These are phyloP conservation scores for Gadus macrocephalus DNA, from an alignment of 2,113 vertebrate species.

Conservation along the genomic window DNA sequence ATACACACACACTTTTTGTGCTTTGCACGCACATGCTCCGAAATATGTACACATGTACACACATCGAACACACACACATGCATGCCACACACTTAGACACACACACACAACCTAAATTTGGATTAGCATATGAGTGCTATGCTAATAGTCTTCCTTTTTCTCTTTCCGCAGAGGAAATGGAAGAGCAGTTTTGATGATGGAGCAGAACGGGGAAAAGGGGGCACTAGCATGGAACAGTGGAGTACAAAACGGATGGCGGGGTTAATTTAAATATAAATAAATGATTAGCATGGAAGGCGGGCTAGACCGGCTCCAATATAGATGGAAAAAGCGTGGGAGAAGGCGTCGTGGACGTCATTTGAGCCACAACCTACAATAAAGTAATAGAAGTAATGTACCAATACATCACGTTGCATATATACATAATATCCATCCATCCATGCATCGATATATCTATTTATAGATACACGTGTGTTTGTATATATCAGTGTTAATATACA, in stretches of 20 bases:
- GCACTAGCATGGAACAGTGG: slow-evolving; percentile 15
- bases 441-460: slow-evolving; percentile 27
- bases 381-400: not conserved
- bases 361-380: not conserved
- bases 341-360: not conserved
- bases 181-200: slow-evolving; percentile 20
- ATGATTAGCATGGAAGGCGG: slow-evolving; percentile 43
- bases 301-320: slow-evolving; percentile 17
- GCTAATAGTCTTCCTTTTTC: slow-evolving; percentile 51
- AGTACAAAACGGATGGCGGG: slow-evolving; percentile 8
- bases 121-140: slow-evolving; percentile 69
- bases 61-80: slow-evolving; percentile 10
- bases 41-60: slow-evolving; percentile 6
- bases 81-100: not conserved
- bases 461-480: slow-evolving; percentile 36
- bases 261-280: slow-evolving; percentile 48
- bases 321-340: slow-evolving; percentile 5
- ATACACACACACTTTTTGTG: not conserved
- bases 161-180: slow-evolving; percentile 34
- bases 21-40: not conserved
- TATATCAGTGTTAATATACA: slow-evolving; percentile 29
- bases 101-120: slow-evolving; percentile 50
- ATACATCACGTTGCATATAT: not conserved
- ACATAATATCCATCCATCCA: not conserved
- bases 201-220: not conserved